Evolutionary conservation across 2,888 invertebrate species (phyloP).

Genomic region (Laspeyria flexula): DNA sequence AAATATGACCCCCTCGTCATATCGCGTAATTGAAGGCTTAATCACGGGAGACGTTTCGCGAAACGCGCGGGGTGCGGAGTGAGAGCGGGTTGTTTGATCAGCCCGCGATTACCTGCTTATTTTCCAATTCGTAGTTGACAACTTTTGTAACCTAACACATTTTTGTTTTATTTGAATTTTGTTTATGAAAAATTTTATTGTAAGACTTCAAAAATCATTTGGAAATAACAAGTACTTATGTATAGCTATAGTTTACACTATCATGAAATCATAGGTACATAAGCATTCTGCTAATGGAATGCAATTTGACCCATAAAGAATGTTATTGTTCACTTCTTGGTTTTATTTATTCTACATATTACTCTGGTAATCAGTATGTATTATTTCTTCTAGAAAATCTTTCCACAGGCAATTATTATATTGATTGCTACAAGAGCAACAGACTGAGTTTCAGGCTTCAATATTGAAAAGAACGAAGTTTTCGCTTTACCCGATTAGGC

Average conservation of each 20-base stretch:
- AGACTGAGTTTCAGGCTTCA: slow-evolving; percentile 39
- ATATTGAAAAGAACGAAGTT: slow-evolving; percentile 57
- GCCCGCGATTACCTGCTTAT: slow-evolving; percentile 66
- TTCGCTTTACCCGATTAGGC: slow-evolving; percentile 63
- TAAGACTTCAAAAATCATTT: not conserved
- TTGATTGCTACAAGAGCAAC: not conserved
- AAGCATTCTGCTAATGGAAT: too few relatives aligned
- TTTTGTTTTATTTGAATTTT: slow-evolving; percentile 25
- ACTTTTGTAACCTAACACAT: slow-evolving; percentile 54
- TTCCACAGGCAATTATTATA: too few relatives aligned
- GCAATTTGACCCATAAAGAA: too few relatives aligned
- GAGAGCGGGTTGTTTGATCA: slow-evolving; percentile 72
- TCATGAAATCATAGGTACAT: too few relatives aligned
- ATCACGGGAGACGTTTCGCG: slow-evolving; percentile 78
- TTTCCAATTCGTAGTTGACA: slow-evolving; percentile 50
- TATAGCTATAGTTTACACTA: too few relatives aligned
- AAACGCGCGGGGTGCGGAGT: slow-evolving; percentile 51
- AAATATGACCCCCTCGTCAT: slow-evolving; percentile 84
- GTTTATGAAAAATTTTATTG: not conserved
- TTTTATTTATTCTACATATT: too few relatives aligned
- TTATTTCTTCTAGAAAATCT: too few relatives aligned
- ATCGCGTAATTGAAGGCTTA: slow-evolving; percentile 83
- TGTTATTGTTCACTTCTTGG: too few relatives aligned
- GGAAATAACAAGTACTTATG: too few relatives aligned
- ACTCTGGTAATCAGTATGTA: too few relatives aligned